Evolutionary conservation across 2,888 invertebrate species (phyloP).

Genomic region (Isoperla grammatica): DNA sequence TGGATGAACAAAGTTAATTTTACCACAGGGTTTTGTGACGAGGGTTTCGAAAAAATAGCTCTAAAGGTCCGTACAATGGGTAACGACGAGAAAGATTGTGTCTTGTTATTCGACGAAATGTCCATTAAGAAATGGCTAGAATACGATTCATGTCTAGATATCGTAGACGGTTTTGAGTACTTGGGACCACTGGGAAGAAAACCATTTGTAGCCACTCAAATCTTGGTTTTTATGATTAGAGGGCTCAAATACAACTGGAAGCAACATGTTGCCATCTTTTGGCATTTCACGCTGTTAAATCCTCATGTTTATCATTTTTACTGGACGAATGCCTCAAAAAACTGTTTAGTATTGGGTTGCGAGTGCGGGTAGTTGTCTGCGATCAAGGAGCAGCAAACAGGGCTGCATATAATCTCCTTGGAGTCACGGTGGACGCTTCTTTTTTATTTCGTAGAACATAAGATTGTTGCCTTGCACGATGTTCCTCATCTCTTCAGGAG

Average conservation of each 20-base stretch:
- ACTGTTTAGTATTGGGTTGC: constrained; percentile 26
- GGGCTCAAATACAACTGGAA: constrained; percentile 30
- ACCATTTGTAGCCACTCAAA: constrained; percentile 31
- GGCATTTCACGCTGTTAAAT: constrained; percentile 24
- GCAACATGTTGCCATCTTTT: constrained; percentile 32
- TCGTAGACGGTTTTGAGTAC: constrained; percentile 33
- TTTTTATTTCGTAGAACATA: constrained; percentile 25
- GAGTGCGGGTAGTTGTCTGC: constrained; percentile 31
- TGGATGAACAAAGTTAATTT: too few relatives aligned
- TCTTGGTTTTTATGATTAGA: constrained; percentile 33
- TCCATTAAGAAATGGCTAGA: too few relatives aligned
- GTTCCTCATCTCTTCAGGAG: constrained; percentile 31
- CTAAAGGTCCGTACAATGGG: too few relatives aligned
- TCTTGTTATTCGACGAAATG: constrained; percentile 35
- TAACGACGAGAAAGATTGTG: too few relatives aligned
- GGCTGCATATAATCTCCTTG: constrained; percentile 26
- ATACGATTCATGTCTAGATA: too few relatives aligned
- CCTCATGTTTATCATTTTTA: constrained; percentile 20
- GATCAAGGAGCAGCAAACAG: too few relatives aligned
- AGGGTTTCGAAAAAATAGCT: too few relatives aligned
- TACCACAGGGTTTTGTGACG: too few relatives aligned
- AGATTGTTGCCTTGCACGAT: constrained; percentile 32
- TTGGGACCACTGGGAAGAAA: too few relatives aligned
- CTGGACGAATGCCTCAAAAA: constrained; percentile 25
- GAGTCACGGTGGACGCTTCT: constrained; percentile 28